phyloP scores from a whole-genome alignment of 2,797 vertebrate species.

The Schizothorax lantsangensis region DNA sequence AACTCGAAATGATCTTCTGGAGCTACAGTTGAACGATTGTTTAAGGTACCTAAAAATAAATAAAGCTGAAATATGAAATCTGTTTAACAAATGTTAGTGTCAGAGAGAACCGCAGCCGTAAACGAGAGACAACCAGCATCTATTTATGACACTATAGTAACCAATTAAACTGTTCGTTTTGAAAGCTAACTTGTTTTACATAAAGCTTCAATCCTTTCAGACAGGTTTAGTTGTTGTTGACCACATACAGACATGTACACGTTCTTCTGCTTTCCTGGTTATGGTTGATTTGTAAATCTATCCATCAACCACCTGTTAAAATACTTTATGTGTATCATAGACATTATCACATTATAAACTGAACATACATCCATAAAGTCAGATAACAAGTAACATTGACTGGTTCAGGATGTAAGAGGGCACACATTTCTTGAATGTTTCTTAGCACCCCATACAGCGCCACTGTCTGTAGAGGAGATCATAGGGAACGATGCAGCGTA shows the following conservation, averaged over 20 bases:
- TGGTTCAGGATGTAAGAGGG: constrained; percentile 21
- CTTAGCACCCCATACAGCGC: constrained; percentile 16
- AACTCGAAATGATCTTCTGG: not conserved
- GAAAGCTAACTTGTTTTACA: not conserved
- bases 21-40: not conserved
- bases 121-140: constrained; percentile 30
- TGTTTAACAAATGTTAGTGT: constrained; percentile 40
- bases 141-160: constrained; percentile 22
- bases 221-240: constrained; percentile 17
- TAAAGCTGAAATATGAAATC: constrained; percentile 33
- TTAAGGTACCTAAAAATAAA: constrained; percentile 51
- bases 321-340: constrained; percentile 27
- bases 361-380: constrained; percentile 20
- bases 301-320: not conserved
- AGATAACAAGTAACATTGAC: constrained; percentile 30
- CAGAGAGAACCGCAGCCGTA: constrained; percentile 20
- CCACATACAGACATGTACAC: constrained; percentile 11
- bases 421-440: not conserved
- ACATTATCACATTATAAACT: constrained; percentile 9
- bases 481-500: not conserved
- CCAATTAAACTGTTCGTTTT: constrained; percentile 1
- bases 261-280: constrained; percentile 3
- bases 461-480: constrained; percentile 12
- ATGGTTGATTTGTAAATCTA: not conserved
- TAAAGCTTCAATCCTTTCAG: not conserved